Conservation (phyloP, 2,888 invertebrate genomes). For the Andrena haemorrhoa region DNA sequence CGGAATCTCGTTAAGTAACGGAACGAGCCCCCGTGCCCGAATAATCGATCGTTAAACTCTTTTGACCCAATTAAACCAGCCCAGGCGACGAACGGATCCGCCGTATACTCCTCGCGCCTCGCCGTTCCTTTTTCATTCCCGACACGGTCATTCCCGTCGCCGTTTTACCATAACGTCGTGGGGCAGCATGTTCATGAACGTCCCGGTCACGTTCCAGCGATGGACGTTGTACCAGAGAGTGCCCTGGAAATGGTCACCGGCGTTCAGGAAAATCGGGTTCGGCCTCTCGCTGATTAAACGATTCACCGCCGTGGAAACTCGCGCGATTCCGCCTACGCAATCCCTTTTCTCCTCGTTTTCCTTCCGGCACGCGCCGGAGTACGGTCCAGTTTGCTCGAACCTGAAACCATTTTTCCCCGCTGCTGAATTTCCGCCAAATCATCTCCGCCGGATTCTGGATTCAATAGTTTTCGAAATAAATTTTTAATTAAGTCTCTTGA, state of each 20-base stretch:
- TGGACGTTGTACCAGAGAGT: conserved; percentile 93
- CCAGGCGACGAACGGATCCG: background rate
- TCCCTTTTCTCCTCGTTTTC: conserved; percentile 80
- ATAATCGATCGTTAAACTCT: conserved; percentile 40
- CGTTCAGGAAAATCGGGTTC: conserved; percentile 90
- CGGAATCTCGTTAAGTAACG: conserved; percentile 27
- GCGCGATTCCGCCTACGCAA: conserved; percentile 90
- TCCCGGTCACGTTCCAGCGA: conserved; percentile 90
- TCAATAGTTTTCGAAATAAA: too few species aligned
- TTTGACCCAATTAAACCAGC: conserved; percentile 32
- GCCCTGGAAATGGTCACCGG: conserved; percentile 94
- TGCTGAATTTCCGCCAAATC: too few species aligned
- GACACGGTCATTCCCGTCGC: too few species aligned
- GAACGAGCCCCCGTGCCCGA: conserved; percentile 8
- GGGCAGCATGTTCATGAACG: conserved; percentile 91
- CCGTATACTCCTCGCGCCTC: background rate
- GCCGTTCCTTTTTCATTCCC: background rate
- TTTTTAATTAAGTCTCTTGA: background rate
- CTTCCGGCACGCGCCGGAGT: conserved; percentile 86
- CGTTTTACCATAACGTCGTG: conserved; percentile 91
- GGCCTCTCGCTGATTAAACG: conserved; percentile 85
- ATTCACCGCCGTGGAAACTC: conserved; percentile 86
- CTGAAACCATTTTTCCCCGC: conserved; percentile 80
- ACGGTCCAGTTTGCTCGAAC: conserved; percentile 87
- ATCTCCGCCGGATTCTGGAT: too few species aligned